phyloP scores from a whole-genome alignment of 2,113 vertebrate genomes.

The Larimichthys polyactis region DNA sequence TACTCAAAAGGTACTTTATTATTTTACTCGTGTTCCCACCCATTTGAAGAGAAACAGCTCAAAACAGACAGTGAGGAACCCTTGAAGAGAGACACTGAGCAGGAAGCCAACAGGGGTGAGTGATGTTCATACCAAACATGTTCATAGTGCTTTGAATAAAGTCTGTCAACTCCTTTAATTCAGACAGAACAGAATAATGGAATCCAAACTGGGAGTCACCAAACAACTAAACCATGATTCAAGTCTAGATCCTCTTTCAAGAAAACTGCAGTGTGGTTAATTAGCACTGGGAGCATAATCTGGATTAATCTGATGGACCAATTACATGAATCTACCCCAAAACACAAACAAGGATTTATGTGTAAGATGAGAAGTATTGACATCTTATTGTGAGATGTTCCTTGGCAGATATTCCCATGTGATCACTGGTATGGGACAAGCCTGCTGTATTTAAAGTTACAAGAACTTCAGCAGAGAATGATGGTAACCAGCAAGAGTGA shows the following conservation, averaged over 20 bases:
- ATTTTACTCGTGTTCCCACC: too few species aligned
- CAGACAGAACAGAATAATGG: background rate
- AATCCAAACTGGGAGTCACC: background rate
- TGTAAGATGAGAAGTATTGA: background rate
- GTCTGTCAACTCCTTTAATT: background rate
- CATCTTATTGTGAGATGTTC: background rate
- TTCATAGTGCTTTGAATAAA: background rate
- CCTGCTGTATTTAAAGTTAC: background rate
- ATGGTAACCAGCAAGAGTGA: background rate
- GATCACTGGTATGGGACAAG: background rate
- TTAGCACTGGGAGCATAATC: background rate
- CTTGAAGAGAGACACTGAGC: background rate
- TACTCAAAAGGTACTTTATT: too few species aligned
- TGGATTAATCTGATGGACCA: background rate
- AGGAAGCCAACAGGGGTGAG: slow-evolving; percentile 3
- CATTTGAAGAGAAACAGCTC: too few species aligned
- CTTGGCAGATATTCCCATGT: background rate
- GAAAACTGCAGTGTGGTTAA: background rate
- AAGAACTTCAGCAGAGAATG: background rate
- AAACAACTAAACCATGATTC: background rate
- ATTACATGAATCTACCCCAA: background rate
- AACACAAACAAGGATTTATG: background rate
- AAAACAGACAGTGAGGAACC: too few species aligned
- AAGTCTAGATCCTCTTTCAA: background rate
- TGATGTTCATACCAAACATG: background rate